Conservation (phyloP, 2,113 vertebrate species). For the Tenrec ecaudatus region DNA sequence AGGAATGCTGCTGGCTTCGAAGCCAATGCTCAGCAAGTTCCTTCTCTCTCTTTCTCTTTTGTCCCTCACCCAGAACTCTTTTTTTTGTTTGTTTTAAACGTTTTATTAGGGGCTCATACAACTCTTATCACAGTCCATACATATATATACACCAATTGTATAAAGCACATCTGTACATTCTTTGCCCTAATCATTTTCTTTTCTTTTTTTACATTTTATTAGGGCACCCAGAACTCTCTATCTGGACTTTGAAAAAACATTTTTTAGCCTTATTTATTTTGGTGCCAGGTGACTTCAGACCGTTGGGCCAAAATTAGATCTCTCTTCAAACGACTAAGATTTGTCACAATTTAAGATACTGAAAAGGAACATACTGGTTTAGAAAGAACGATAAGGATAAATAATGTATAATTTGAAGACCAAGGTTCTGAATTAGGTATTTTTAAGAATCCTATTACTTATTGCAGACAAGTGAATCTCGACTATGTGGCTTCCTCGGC, state of each 20-base stretch:
- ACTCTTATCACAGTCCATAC: too few species aligned
- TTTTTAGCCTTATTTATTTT: constrained; percentile 3
- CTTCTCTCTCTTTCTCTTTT: not conserved
- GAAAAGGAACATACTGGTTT: constrained; percentile 1
- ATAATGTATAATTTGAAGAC: constrained; percentile 13
- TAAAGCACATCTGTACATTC: too few species aligned
- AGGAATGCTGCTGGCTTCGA: constrained; percentile 2
- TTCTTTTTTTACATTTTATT: too few species aligned
- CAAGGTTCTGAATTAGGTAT: not conserved
- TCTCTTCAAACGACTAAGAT: constrained; percentile 28
- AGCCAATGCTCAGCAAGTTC: not conserved
- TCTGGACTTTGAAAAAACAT: too few species aligned
- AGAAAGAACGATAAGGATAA: constrained; percentile 50
- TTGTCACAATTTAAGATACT: constrained; percentile 47
- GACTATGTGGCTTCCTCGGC: not conserved
- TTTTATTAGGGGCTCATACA: too few species aligned
- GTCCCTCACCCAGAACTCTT: constrained; percentile 28
- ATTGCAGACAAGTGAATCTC: too few species aligned
- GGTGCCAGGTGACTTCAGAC: not conserved
- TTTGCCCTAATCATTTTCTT: too few species aligned
- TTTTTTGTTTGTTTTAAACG: too few species aligned
- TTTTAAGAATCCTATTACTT: too few species aligned
- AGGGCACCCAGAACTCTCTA: not conserved
- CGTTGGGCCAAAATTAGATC: constrained; percentile 50
- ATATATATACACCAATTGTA: too few species aligned